These are phyloP conservation scores for Polypedilum pembai DNA, from an alignment of 1,140 invertebrate species.

Conservation along the genomic window DNA sequence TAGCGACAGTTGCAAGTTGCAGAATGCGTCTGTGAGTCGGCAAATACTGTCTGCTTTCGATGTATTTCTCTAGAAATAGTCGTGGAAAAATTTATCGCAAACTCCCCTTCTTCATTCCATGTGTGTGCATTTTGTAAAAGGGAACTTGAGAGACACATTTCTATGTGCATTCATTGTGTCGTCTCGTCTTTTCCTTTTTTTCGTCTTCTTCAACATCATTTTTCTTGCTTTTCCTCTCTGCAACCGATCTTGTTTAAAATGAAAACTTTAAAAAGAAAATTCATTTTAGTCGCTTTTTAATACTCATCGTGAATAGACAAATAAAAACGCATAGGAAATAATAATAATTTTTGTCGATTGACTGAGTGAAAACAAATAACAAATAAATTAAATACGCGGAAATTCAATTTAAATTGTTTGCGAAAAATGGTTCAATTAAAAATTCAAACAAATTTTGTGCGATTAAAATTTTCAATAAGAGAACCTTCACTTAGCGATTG, in stretches of 20 bases:
- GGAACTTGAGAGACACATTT: background rate
- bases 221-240: background rate
- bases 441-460: constrained; percentile 27
- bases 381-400: background rate
- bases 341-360: background rate
- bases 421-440: constrained; percentile 31
- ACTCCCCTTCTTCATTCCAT: too few relatives aligned
- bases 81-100: background rate
- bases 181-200: background rate
- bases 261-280: background rate
- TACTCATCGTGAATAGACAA: background rate
- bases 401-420: background rate
- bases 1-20: constrained; percentile 2
- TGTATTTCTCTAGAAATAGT: background rate
- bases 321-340: too few relatives aligned
- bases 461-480: constrained; percentile 28
- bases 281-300: background rate
- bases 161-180: background rate
- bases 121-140: too few relatives aligned
- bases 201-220: background rate
- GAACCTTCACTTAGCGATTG: constrained; percentile 31
- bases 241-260: background rate
- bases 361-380: background rate
- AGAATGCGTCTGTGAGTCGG: constrained; percentile 5
- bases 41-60: background rate